Evolutionary conservation across 2,113 vertebrate species (phyloP), one percentile per base, ranked within the genome.

Genomic region (Lycaon pictus): DNA sequence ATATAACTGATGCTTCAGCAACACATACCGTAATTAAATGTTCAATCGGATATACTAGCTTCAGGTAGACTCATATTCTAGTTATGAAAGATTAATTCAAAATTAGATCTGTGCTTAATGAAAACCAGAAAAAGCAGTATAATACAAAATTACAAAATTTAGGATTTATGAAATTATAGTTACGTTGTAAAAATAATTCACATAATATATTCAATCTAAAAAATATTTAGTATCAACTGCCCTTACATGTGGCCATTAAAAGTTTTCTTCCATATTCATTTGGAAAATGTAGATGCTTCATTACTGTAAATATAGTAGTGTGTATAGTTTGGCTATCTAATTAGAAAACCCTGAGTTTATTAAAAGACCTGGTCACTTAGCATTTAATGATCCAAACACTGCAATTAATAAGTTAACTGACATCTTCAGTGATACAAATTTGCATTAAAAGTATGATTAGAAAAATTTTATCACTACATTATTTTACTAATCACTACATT

Each of bases 21-120:
- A 37, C 60, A 67, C 63, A 86, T 77, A 56, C 56, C 82, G 27
- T 25, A 96, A 53, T 98, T 96, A 97, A 98, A 98, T 96, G 96
- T 96, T 97, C 83, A 97, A 32, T 22, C 92, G 48, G 25, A 93
- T 97, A 48, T 43, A 90, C 55, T 72, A 63, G 92, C 85, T 98
- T 95, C 86, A 93, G 65, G 37, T 96, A 48, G 72, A 76, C n/a
- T 92, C 29, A 60, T 85, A 11, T 80, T 69, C 74, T 93, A 97
- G 19, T 92, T 98, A 93, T 90, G 32, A 98, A 98, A 96, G 63
- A 94, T 97, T 97, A 97, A 98, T 95, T 97, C 93, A 95, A 15
- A 97, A 43, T 96, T 97, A 90, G 1, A 3, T 93, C 91, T 94
- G 88, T 95, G 25, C 93, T 97, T 98, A 98, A 95, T 94, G 60